Conservation (phyloP, 1,140 invertebrate genomes). For the Euwallacea similis region DNA sequence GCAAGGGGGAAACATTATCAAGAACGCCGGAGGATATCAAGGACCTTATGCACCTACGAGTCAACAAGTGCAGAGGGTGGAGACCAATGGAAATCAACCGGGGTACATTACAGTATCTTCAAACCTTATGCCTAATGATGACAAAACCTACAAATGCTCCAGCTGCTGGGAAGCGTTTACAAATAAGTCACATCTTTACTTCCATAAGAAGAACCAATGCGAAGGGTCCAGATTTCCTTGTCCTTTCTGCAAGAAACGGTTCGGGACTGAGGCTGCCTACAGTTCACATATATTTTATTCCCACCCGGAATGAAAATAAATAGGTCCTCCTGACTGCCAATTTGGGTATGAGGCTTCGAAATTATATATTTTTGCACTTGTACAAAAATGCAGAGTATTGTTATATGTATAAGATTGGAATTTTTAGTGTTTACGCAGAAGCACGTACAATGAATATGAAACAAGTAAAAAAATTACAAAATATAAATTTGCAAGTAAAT, state of each 20-base stretch:
- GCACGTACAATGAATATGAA: too few species aligned
- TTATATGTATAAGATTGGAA: too few species aligned
- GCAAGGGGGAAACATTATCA: conserved; percentile 16
- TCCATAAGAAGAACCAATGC: conserved; percentile 53
- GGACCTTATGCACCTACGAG: conserved; percentile 28
- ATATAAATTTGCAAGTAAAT: too few species aligned
- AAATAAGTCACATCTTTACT: conserved; percentile 53
- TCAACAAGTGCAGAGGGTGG: conserved; percentile 2
- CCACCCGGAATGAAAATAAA: conserved; percentile 49
- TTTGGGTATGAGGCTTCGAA: too few species aligned
- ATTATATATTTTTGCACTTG: too few species aligned
- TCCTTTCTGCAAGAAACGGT: conserved; percentile 53
- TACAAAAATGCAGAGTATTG: too few species aligned
- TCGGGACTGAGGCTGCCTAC: conserved; percentile 51
- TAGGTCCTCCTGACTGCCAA: too few species aligned
- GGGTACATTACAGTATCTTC: conserved; percentile 11
- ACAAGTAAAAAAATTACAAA: too few species aligned
- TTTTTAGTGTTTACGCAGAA: too few species aligned
- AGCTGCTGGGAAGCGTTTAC: conserved; percentile 50
- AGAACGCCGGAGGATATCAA: conserved; percentile 30
- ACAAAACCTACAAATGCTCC: conserved; percentile 49
- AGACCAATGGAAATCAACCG: background rate
- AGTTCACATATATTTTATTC: conserved; percentile 53
- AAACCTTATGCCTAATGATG: conserved; percentile 24
- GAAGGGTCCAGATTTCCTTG: conserved; percentile 51